Evolutionary conservation across 2,888 invertebrate genomes (phyloP).

Genomic region (Slavum lentiscoides): DNA sequence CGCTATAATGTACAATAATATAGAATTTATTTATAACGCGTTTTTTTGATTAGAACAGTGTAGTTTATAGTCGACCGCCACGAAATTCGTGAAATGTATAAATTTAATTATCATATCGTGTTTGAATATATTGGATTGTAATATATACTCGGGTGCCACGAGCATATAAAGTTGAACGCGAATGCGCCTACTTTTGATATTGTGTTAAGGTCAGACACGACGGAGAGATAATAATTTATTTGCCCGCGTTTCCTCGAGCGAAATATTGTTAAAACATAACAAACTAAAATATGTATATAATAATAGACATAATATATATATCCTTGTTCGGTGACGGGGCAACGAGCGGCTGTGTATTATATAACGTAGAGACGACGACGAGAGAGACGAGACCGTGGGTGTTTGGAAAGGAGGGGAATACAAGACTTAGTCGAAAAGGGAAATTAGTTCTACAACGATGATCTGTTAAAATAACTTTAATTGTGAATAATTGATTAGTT

Average conservation of each 20-base stretch:
- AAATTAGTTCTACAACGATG: constrained; percentile 10
- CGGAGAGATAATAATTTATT: not conserved
- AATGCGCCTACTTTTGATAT: no score
- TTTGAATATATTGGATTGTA: not conserved
- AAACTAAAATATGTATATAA: not conserved
- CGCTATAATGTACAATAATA: no score
- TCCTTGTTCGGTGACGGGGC: not conserved
- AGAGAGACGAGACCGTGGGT: not conserved
- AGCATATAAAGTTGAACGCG: not conserved
- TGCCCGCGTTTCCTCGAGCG: not conserved
- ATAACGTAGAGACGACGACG: not conserved
- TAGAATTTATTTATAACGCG: no score
- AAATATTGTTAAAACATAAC: not conserved
- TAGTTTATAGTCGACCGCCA: no score
- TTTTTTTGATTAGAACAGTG: no score
- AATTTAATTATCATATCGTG: not conserved
- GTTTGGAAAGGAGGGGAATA: not conserved
- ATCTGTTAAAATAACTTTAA: constrained; percentile 27
- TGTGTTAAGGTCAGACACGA: no score
- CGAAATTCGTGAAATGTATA: constrained; percentile 14
- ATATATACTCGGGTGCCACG: no score
- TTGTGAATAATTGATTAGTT: constrained; percentile 36
- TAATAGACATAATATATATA: not conserved
- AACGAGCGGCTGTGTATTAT: not conserved
- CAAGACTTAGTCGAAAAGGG: not conserved